Base-by-base conservation (phyloP, 2,888 invertebrate species). In the Ichneumoninae sp. region DNA sequence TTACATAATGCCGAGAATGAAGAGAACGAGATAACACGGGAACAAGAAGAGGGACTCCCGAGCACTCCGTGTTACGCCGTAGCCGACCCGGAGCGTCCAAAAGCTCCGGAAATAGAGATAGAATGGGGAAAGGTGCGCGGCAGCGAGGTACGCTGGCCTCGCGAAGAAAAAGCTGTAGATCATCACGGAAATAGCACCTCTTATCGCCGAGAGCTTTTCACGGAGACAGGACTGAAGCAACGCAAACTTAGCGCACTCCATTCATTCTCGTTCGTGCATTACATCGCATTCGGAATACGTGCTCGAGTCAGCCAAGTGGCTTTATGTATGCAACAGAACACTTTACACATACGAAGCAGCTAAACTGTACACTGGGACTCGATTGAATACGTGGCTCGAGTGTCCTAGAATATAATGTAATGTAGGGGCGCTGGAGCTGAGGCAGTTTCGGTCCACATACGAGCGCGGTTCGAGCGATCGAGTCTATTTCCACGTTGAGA, bases 171-270 rank as follows among this genome's bases (percentile, higher is more conserved):
- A 81, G 83, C 81, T 80, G 73, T 73, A 73, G 81, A 81, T 83
- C 76, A 83, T 83, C 76, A 65, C 63, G 83, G 81, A 81, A 83
- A 77, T 80, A 83, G 83, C 79, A 76, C 76, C 81, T 83, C 77
- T 83, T 83, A 81, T 83, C 76, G 76, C 73, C 44, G 68, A 68
- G 76, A 77, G 68, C 81, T 81, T 77, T 83, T 83, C 76, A 83
- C 65, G 22, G 71, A 65, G 68, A 77, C 66, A 73, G 70, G 75
- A 80, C 60, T 63, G 74, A 36, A 70, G 82, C 76, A 83, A 79
- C 66, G 65, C 54, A 78, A 85, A 82, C 78, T 78, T 75, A 40
- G 74, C 78, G 63, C 60, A 79, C 71, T 81, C 81, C 68, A 83
- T 81, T 83, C 80, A 81, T 76, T 81, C 63, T 74, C 57, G 47